These are phyloP conservation scores for Rynchops niger DNA, from an alignment of 2,113 vertebrate species.

Conservation along the genomic window DNA sequence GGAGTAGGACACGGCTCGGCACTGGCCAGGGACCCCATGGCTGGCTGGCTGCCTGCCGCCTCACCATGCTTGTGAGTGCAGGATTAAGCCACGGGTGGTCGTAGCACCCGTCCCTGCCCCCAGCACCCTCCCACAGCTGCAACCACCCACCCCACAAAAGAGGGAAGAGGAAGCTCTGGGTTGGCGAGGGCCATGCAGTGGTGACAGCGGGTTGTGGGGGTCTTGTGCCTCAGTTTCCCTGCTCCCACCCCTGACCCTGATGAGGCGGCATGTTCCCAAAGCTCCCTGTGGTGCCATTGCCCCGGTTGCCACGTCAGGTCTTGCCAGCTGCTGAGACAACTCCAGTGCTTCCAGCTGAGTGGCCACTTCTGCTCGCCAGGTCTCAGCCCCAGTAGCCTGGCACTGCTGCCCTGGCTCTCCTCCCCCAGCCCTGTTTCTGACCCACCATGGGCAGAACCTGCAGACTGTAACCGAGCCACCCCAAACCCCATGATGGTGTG, in stretches of 20 bases:
- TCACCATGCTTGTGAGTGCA: rapidly evolving
- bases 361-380: rapidly evolving
- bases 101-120: rapidly evolving
- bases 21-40: not conserved
- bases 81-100: not conserved
- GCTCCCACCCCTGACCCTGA: not conserved
- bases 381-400: rapidly evolving
- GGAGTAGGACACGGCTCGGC: rapidly evolving
- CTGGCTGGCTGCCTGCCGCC: not conserved
- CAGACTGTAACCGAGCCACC: not conserved
- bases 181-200: rapidly evolving
- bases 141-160: rapidly evolving
- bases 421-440: not conserved
- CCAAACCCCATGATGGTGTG: not conserved
- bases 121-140: rapidly evolving
- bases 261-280: rapidly evolving
- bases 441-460: not conserved
- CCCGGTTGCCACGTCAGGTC: not conserved
- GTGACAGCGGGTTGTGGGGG: rapidly evolving
- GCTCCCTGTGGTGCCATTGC: rapidly evolving
- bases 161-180: not conserved
- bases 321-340: rapidly evolving
- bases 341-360: not conserved
- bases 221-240: not conserved
- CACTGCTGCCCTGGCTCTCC: not conserved